These are phyloP conservation scores for Cetoscarus ocellatus DNA, from an alignment of 2,797 vertebrate species.

Conservation along the genomic window DNA sequence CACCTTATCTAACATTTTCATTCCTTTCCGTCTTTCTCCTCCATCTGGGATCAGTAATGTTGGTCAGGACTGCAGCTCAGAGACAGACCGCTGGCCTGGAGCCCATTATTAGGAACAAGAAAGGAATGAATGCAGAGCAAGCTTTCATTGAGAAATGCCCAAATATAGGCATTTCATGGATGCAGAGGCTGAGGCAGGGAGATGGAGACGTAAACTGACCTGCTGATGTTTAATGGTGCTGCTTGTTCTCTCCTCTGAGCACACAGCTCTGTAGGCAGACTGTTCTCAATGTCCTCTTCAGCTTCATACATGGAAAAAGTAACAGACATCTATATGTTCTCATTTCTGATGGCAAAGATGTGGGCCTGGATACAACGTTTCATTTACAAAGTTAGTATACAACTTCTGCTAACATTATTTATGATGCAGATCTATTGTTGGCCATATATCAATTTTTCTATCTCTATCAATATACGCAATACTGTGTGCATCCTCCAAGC, in stretches of 20 bases:
- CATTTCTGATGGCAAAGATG: neutral
- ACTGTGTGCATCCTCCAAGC: neutral
- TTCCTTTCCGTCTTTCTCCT: slow-evolving; percentile 48
- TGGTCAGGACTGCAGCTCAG: slow-evolving; percentile 60
- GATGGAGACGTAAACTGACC: slow-evolving; percentile 73
- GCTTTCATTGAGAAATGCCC: slow-evolving; percentile 84
- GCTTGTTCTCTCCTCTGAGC: slow-evolving; percentile 35
- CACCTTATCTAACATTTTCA: slow-evolving; percentile 59
- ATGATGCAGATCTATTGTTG: too few relatives aligned
- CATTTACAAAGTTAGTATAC: too few relatives aligned
- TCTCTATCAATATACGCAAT: slow-evolving; percentile 15
- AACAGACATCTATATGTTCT: neutral
- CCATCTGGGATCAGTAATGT: slow-evolving; percentile 40
- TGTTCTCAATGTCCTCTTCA: slow-evolving; percentile 11
- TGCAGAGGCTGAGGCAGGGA: slow-evolving; percentile 64
- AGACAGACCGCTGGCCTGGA: slow-evolving; percentile 74
- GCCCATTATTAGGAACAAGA: slow-evolving; percentile 85
- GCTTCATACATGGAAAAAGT: slow-evolving; percentile 25
- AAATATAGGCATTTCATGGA: slow-evolving; percentile 87
- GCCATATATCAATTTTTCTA: neutral
- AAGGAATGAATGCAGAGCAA: slow-evolving; percentile 84
- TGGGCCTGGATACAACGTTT: too few relatives aligned
- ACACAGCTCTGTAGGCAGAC: slow-evolving; percentile 18
- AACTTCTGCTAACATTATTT: too few relatives aligned
- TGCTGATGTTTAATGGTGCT: slow-evolving; percentile 33